Evolutionary conservation across 2,888 invertebrate genomes (phyloP).

Genomic region (Chloromyia formosa): DNA sequence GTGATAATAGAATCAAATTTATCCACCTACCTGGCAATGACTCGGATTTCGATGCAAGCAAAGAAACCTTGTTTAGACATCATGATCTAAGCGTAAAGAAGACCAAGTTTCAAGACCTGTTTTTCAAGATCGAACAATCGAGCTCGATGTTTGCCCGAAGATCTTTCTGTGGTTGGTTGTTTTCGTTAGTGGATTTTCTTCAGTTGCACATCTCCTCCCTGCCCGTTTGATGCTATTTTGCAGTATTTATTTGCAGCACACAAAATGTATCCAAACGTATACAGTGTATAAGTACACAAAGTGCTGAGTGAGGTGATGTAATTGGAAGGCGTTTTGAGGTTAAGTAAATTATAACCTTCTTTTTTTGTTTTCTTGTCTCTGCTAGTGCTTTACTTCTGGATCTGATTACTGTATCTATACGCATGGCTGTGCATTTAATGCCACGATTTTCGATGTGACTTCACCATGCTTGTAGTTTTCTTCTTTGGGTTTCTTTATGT

Average conservation of each 20-base stretch:
- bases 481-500: not conserved
- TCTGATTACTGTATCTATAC: slow-evolving; percentile 11
- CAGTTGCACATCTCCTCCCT: not conserved
- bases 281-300: not conserved
- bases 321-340: slow-evolving; percentile 45
- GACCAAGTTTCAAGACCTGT: slow-evolving; percentile 23
- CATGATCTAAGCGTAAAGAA: not conserved
- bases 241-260: too few relatives aligned
- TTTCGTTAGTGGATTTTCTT: slow-evolving; percentile 9
- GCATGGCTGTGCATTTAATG: not conserved
- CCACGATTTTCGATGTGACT: not conserved
- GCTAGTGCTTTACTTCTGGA: slow-evolving; percentile 9
- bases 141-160: not conserved
- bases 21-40: not conserved
- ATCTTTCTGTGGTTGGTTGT: slow-evolving; percentile 5
- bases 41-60: not conserved
- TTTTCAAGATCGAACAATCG: slow-evolving; percentile 30
- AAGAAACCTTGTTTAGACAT: not conserved
- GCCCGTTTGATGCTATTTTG: too few relatives aligned
- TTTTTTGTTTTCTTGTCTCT: slow-evolving; percentile 14
- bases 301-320: slow-evolving; percentile 33
- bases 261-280: too few relatives aligned
- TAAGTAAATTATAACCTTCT: slow-evolving; percentile 44
- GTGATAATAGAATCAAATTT: too few relatives aligned
- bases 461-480: not conserved